phyloP scores from a whole-genome alignment of 2,888 invertebrate species.

The Eupithecia pulchellata region DNA sequence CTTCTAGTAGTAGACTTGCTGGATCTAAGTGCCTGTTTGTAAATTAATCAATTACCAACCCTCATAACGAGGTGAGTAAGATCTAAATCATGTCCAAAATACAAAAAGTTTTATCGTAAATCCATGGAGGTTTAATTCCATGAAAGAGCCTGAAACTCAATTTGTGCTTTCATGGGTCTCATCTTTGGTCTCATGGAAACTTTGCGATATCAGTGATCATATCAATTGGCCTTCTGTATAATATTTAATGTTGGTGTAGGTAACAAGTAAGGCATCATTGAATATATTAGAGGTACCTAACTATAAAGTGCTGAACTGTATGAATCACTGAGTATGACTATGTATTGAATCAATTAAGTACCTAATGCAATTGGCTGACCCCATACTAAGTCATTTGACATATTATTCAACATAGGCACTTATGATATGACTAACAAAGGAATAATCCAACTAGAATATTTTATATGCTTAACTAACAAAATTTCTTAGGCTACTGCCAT shows the following conservation, averaged over 20 bases:
- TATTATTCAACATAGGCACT: not conserved
- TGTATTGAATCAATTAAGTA: too few species aligned
- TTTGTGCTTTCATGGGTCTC: not conserved
- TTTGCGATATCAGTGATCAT: too few species aligned
- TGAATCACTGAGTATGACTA: not conserved
- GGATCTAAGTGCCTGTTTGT: not conserved
- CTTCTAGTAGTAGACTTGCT: constrained; percentile 10
- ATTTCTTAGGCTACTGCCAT: too few species aligned
- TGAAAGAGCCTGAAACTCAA: too few species aligned
- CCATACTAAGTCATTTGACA: not conserved
- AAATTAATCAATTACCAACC: not conserved
- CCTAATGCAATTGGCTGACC: not conserved
- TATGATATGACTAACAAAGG: not conserved
- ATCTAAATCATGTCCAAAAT: not conserved
- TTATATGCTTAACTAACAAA: not conserved
- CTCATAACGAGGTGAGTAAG: not conserved
- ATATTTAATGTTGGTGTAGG: not conserved
- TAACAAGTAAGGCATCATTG: not conserved
- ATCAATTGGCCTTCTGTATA: not conserved
- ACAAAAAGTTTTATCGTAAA: not conserved
- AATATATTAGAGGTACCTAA: not conserved
- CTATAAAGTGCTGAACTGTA: not conserved
- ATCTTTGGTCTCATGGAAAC: not conserved
- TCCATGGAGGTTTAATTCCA: too few species aligned
- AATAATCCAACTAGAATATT: not conserved